Percentiles rank a stretch among this genome's conserved stretches.
These are phyloP conservation scores for Epistrophe eligans DNA, from an alignment of 2,888 invertebrate species.

Conservation along the genomic window DNA sequence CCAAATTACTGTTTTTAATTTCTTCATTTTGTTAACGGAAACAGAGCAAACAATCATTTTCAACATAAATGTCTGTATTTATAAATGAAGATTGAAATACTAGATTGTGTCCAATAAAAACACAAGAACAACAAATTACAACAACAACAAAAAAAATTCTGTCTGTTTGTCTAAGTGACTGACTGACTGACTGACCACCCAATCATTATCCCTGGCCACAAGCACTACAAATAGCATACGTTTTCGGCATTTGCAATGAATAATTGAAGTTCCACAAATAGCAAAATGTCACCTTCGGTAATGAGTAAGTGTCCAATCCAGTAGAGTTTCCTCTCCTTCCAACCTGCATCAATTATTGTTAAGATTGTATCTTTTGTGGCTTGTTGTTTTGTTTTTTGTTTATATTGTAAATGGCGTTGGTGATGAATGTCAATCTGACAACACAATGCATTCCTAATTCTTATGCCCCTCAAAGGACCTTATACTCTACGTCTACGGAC, in stretches of 20 bases:
- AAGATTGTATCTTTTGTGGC: conserved; percentile 22
- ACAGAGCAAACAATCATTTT: neutral
- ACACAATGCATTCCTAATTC: conserved; percentile 48
- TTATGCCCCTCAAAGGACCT: conserved; percentile 13
- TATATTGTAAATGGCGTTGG: conserved; percentile 37
- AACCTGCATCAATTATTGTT: conserved; percentile 42
- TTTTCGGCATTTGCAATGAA: conserved; percentile 59
- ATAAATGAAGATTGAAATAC: conserved; percentile 20
- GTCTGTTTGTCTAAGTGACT: no score
- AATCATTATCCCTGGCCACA: conserved; percentile 39
- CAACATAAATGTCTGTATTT: conserved; percentile 14
- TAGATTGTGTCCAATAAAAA: conserved; percentile 12
- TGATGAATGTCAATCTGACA: conserved; percentile 48
- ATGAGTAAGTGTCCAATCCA: conserved; percentile 53
- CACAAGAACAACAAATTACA: conserved; percentile 12
- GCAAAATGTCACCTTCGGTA: conserved; percentile 62
- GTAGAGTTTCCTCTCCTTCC: conserved; percentile 5
- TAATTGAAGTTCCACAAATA: conserved; percentile 70
- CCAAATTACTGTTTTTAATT: conserved; percentile 4
- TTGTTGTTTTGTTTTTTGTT: conserved; percentile 17
- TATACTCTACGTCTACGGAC: neutral
- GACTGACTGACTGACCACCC: conserved; percentile 52
- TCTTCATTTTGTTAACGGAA: conserved; percentile 8
- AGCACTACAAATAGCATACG: conserved; percentile 34
- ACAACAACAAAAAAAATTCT: conserved; percentile 5